These are phyloP conservation scores for Mormyrus lacerda DNA, from an alignment of 2,113 vertebrate genomes.

Conservation along the genomic window DNA sequence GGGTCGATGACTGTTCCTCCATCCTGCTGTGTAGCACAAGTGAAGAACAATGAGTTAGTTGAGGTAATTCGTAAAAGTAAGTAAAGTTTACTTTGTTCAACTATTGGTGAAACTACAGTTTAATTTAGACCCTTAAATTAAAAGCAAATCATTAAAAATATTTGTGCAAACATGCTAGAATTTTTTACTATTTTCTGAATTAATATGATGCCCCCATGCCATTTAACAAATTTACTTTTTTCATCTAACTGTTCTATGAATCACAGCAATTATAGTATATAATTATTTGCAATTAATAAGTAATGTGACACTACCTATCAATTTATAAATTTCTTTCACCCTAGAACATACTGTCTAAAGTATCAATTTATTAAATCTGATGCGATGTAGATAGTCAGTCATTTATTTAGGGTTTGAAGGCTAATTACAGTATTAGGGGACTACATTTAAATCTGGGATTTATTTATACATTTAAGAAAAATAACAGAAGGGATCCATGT, in stretches of 20 bases:
- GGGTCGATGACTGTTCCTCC: neutral
- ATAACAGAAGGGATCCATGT: slow-evolving; percentile 28
- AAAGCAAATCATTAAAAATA: neutral
- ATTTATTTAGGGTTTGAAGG: slow-evolving; percentile 43
- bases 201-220: neutral
- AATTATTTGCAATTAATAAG: slow-evolving; percentile 33
- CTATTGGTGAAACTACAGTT: neutral
- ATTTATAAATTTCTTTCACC: slow-evolving; percentile 45
- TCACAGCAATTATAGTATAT: neutral
- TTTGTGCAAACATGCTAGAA: neutral
- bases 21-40: neutral
- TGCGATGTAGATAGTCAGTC: slow-evolving; percentile 39
- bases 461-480: slow-evolving; percentile 39
- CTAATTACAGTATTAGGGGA: slow-evolving; percentile 47
- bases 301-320: slow-evolving; percentile 33
- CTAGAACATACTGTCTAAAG: slow-evolving; percentile 36
- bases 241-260: too few species aligned
- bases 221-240: neutral
- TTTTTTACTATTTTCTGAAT: neutral
- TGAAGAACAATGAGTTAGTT: neutral
- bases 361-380: slow-evolving; percentile 46
- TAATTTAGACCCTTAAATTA: neutral
- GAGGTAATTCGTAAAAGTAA: neutral
- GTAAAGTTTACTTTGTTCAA: neutral
- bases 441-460: slow-evolving; percentile 24